Evolutionary conservation across 1,140 invertebrate species (phyloP).

Genomic region (Drosophila obscura): DNA sequence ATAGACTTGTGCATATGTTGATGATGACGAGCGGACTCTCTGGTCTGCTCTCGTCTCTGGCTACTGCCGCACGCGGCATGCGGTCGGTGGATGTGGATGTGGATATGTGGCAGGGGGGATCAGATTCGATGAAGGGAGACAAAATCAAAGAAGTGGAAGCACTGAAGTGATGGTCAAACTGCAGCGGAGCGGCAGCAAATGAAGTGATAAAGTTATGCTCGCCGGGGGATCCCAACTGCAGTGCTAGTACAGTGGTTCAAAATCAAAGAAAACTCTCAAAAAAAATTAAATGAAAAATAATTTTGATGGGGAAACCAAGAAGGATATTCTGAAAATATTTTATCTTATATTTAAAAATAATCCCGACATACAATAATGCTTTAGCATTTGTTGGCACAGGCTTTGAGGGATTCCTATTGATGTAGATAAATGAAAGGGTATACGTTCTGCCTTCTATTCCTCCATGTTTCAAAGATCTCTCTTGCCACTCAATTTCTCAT

Average conservation of each 20-base stretch:
- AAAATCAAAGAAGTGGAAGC: conserved; percentile 65
- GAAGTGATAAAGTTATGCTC: conserved; percentile 81
- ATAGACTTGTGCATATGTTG: conserved; percentile 72
- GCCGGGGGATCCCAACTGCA: conserved; percentile 53
- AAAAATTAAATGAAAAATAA: neutral
- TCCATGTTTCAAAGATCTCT: neutral
- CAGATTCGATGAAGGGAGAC: conserved; percentile 22
- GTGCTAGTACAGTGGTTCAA: conserved; percentile 22
- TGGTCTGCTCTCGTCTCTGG: conserved; percentile 43
- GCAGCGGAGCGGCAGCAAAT: conserved; percentile 67
- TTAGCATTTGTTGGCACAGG: too few relatives aligned
- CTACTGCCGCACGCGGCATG: conserved; percentile 78
- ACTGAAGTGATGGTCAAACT: conserved; percentile 75
- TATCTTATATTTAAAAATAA: neutral
- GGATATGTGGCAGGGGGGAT: neutral
- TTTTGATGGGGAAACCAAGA: too few relatives aligned
- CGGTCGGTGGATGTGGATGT: conserved; percentile 47
- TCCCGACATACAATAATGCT: too few relatives aligned
- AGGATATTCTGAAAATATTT: neutral
- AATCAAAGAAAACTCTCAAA: neutral
- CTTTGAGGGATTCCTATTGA: too few relatives aligned
- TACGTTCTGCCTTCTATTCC: neutral
- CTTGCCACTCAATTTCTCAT: neutral
- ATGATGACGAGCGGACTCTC: conserved; percentile 62
- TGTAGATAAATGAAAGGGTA: too few relatives aligned